These are phyloP conservation scores for Neodontobutis hainanensis DNA, from an alignment of 2,113 vertebrate genomes.

Conservation along the genomic window DNA sequence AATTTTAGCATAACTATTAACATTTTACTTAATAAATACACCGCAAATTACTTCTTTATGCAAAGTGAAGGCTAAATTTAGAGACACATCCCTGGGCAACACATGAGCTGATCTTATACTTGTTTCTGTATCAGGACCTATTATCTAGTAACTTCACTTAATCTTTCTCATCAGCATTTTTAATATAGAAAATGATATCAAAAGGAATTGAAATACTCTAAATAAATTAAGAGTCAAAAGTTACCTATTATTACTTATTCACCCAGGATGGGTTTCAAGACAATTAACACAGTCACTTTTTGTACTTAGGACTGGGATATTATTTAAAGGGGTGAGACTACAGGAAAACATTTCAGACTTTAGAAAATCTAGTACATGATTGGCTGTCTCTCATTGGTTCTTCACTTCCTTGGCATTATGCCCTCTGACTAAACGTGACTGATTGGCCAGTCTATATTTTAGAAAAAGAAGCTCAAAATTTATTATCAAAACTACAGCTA, in stretches of 20 bases:
- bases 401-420: no score
- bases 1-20: constrained; percentile 33
- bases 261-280: no score
- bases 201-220: no score
- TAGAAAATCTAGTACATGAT: not conserved
- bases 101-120: not conserved
- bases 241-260: no score
- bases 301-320: no score
- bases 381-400: not conserved
- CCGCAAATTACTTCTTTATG: constrained; percentile 23
- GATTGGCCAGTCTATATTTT: no score
- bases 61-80: constrained; percentile 1
- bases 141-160: not conserved
- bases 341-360: constrained; percentile 6
- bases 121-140: constrained; percentile 4
- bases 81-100: constrained; percentile 19
- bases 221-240: no score
- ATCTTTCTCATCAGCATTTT: not conserved
- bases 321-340: not conserved
- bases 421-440: no score
- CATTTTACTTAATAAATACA: constrained; percentile 41
- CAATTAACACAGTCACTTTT: no score
- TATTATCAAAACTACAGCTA: no score
- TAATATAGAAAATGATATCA: no score
- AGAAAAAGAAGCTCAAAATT: no score